Percentiles rank a stretch among this genome's conserved stretches.
Evolutionary conservation across 2,797 vertebrate species (phyloP).

Genomic region (Zalophus californianus): DNA sequence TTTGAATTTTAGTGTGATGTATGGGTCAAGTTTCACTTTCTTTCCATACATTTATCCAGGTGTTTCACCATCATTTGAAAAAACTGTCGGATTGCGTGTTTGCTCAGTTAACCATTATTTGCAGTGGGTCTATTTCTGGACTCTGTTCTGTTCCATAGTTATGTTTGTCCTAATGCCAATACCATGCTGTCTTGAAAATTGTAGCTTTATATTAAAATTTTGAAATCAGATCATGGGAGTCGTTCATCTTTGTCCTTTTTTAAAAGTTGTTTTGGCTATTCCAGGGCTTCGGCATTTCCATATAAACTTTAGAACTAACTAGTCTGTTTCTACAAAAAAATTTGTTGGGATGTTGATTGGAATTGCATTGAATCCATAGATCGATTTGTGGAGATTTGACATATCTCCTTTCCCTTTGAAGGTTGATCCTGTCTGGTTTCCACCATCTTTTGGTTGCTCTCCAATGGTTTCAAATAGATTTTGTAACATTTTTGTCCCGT

Average conservation of each 20-base stretch:
- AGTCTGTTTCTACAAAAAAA: neutral
- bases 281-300: neutral
- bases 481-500: neutral
- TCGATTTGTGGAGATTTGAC: neutral
- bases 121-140: neutral
- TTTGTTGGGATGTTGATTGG: neutral
- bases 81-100: neutral
- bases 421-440: neutral
- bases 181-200: neutral
- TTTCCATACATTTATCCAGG: neutral
- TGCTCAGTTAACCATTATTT: neutral
- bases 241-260: neutral
- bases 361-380: neutral
- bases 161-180: neutral
- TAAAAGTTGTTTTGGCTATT: neutral
- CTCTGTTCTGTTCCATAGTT: neutral
- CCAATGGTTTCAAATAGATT: neutral
- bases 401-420: neutral
- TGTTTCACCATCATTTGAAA: neutral
- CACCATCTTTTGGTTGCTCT: neutral
- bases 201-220: neutral
- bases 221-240: neutral
- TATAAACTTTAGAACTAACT: neutral
- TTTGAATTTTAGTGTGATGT: neutral
- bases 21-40: neutral